phyloP scores from a whole-genome alignment of 2,797 vertebrate species.

The Melanotaenia parkinsoni region DNA sequence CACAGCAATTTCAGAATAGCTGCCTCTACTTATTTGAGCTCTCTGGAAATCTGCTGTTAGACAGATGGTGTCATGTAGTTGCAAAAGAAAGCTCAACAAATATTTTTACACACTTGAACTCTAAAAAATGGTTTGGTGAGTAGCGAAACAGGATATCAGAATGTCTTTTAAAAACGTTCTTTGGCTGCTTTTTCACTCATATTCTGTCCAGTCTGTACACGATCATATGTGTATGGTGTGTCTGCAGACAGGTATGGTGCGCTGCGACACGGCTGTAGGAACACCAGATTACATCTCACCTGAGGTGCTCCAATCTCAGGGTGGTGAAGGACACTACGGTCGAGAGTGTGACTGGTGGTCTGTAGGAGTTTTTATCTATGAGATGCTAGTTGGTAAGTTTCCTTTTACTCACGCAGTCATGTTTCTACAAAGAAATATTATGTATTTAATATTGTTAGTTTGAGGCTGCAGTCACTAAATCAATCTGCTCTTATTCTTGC shows the following conservation, averaged over 20 bases:
- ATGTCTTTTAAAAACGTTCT: background rate
- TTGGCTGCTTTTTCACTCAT: background rate
- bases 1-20: constrained; percentile 55
- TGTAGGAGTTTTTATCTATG: constrained; percentile 95
- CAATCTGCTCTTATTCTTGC: background rate
- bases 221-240: background rate
- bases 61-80: constrained; percentile 12
- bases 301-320: constrained; percentile 95
- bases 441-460: background rate
- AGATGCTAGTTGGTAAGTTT: constrained; percentile 94
- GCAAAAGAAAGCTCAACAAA: background rate
- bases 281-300: constrained; percentile 99
- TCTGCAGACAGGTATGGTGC: constrained; percentile 93
- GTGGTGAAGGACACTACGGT: constrained; percentile 92
- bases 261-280: constrained; percentile 96
- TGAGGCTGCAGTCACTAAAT: background rate
- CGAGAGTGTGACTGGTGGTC: constrained; percentile 99
- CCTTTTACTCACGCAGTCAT: background rate
- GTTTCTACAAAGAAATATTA: background rate
- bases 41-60: constrained; percentile 13
- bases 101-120: background rate
- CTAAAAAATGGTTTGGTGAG: background rate
- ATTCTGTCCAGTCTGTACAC: background rate
- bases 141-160: background rate
- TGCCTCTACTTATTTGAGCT: constrained; percentile 31